phyloP scores from a whole-genome alignment of 2,888 invertebrate species.

The Heliconius ethilla region DNA sequence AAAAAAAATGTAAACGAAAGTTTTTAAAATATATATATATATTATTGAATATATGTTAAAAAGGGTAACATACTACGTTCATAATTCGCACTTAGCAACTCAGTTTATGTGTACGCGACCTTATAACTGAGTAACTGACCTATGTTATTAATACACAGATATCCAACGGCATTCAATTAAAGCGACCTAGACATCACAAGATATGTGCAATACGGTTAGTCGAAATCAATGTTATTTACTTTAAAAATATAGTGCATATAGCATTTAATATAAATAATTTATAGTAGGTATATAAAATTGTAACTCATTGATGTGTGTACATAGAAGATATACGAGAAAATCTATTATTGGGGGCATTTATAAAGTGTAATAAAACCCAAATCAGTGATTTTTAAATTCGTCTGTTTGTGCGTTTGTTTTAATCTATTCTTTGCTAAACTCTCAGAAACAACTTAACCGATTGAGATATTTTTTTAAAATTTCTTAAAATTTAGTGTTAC shows the following conservation, averaged over 20 bases:
- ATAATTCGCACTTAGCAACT: background rate
- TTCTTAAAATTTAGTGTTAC: no score
- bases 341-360: no score
- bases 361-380: no score
- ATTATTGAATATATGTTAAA: no score
- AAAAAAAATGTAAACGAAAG: background rate
- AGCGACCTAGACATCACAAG: constrained; percentile 2
- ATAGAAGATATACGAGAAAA: no score
- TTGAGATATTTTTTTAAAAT: no score
- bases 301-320: no score
- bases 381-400: no score
- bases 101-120: background rate
- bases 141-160: constrained; percentile 11
- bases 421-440: no score
- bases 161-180: constrained; percentile 13
- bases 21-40: background rate
- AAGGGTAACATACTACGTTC: background rate
- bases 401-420: no score
- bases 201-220: background rate
- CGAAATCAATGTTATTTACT: background rate
- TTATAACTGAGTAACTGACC: constrained; percentile 13
- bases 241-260: background rate
- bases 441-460: no score
- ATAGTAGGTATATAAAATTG: no score
- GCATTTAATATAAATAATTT: background rate